Evolutionary conservation across 2,113 vertebrate species (phyloP), one percentile per base, ranked within the genome.

Genomic region (Oceanodroma tethys): DNA sequence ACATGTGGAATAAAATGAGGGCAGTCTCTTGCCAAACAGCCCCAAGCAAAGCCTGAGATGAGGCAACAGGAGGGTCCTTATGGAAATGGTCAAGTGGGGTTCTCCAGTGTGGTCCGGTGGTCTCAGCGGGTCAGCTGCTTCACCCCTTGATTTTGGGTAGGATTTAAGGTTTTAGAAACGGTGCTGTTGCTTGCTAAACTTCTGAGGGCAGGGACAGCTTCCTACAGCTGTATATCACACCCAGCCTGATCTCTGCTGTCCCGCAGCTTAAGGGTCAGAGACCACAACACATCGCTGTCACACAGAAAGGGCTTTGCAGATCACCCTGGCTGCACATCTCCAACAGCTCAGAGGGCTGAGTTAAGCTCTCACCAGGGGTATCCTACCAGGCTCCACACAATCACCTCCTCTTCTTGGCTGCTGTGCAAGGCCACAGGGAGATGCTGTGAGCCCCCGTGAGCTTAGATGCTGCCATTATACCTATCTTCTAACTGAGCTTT

Each of bases 261-360:
- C 55, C 5, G 2, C 30, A 72, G 48, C 43, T 59, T 0, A 0
- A 34, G 42, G 26, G 40, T 38, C 82, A 47, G 68, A 50, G 34
- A 17, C 12, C 59, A 32, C 59, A 45, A 58, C 38, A 23, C 1
- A 0, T 25, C 32, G 67, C 58, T 90, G 10, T 60, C 62, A 20
- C 13, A 34, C 20, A 58, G 50, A 36, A 30, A 17, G n/a, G 5
- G 15, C 4, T 58, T 74, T 83, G 50, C 68, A 78, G 50, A 19
- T 66, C 50, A n/a, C n/a, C 32, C 1, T 43, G 55, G 18, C 36
- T 83, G 43, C 74, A 42, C 30, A 22, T 5, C 27, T 71, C 71
- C 43, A 83, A 7, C 42, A 81, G 34, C 86, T 86, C 2, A 1
- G 71, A 42, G 25, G 23, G 21, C 19, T 16, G 70, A 68, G 43